These are phyloP conservation scores for Potamilus streckersoni DNA, from an alignment of 1,140 invertebrate genomes.

Conservation along the genomic window DNA sequence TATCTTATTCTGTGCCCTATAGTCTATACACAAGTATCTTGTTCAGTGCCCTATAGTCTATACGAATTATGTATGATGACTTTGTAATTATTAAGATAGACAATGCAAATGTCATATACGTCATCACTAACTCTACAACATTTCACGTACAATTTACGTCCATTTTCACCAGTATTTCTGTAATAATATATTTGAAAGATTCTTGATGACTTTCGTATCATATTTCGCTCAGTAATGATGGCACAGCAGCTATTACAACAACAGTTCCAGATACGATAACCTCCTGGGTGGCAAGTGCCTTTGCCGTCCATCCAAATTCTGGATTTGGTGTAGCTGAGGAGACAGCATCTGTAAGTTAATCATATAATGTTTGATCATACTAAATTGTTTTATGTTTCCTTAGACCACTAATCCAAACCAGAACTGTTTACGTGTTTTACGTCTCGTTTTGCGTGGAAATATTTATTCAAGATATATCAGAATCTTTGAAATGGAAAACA, in stretches of 20 bases:
- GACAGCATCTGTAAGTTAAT: conserved; percentile 35
- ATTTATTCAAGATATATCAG: not conserved
- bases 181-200: too few species aligned
- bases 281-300: conserved; percentile 92
- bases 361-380: not conserved
- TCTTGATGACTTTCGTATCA: too few species aligned
- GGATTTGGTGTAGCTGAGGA: conserved; percentile 81
- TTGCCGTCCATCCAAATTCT: conserved; percentile 85
- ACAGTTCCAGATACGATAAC: conserved; percentile 90
- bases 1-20: too few species aligned
- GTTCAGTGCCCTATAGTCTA: too few species aligned
- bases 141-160: too few species aligned
- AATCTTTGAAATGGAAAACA: not conserved
- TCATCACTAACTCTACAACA: too few species aligned
- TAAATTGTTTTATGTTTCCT: not conserved
- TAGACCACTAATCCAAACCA: too few species aligned
- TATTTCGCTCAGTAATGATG: conserved; percentile 58
- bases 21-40: too few species aligned
- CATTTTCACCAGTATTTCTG: too few species aligned
- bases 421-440: not conserved
- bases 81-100: too few species aligned
- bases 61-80: too few species aligned
- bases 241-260: conserved; percentile 69
- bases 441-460: not conserved
- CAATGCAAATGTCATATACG: too few species aligned